phyloP scores from a whole-genome alignment of 1,140 invertebrate species.

The Drosophila ananassae region DNA sequence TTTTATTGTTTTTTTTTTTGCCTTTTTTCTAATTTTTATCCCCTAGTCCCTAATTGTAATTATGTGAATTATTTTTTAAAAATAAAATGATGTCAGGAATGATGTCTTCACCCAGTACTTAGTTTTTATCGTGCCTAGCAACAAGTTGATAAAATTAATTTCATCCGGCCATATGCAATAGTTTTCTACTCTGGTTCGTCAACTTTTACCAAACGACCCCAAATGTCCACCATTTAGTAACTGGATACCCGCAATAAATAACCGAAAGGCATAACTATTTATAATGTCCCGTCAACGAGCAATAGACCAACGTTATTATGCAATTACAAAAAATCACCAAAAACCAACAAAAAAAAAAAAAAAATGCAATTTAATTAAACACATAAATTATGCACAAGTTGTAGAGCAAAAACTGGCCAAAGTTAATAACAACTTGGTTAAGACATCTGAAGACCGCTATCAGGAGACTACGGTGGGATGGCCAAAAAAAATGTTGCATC shows the following conservation, averaged over 20 bases:
- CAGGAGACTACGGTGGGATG: slow-evolving; percentile 24
- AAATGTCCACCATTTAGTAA: slow-evolving; percentile 28
- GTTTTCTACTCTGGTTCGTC: background rate
- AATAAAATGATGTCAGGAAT: too few relatives aligned
- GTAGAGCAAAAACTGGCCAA: slow-evolving; percentile 42
- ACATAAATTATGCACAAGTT: slow-evolving; percentile 70
- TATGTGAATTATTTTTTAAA: slow-evolving; percentile 45
- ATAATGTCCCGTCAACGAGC: slow-evolving; percentile 50
- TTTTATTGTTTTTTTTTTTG: slow-evolving; percentile 9
- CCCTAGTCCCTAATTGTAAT: slow-evolving; percentile 38
- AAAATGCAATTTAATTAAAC: slow-evolving; percentile 73
- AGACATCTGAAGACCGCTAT: slow-evolving; percentile 53
- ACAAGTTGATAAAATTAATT: background rate
- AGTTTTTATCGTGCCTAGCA: too few relatives aligned
- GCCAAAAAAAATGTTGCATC: background rate
- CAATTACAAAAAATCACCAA: slow-evolving; percentile 44
- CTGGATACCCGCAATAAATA: slow-evolving; percentile 11
- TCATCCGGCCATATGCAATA: background rate
- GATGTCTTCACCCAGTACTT: too few relatives aligned
- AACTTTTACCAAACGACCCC: slow-evolving; percentile 12
- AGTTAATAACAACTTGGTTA: slow-evolving; percentile 74
- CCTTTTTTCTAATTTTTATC: background rate
- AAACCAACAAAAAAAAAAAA: slow-evolving; percentile 1
- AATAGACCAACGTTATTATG: slow-evolving; percentile 51
- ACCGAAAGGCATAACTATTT: slow-evolving; percentile 32